These are phyloP conservation scores for Pteropus alecto DNA, from an alignment of 2,113 vertebrate genomes.

Conservation along the genomic window DNA sequence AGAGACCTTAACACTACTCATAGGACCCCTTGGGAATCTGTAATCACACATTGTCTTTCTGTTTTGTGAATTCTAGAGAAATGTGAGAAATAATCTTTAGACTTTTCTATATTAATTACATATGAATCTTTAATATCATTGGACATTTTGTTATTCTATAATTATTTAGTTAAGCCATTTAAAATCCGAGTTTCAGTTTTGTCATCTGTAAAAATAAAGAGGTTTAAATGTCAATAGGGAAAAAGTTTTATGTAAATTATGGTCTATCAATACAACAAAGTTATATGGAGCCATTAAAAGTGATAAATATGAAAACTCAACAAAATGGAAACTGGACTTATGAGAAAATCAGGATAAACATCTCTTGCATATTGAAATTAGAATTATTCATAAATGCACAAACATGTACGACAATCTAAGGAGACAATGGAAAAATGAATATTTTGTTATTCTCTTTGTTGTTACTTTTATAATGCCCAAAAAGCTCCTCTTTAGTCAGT, in stretches of 20 bases:
- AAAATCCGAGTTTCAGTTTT: background rate
- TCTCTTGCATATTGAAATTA: background rate
- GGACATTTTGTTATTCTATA: background rate
- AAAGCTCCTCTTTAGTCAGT: background rate
- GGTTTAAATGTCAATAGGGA: background rate
- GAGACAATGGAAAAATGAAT: background rate
- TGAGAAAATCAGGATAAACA: slow-evolving; percentile 13
- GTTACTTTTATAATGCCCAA: background rate
- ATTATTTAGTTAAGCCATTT: background rate
- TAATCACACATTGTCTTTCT: background rate
- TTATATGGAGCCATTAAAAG: background rate
- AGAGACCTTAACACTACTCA: background rate
- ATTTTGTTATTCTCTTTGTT: background rate
- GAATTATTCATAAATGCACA: background rate
- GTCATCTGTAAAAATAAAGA: background rate
- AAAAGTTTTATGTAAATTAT: background rate
- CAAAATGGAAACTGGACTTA: background rate
- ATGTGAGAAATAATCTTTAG: background rate
- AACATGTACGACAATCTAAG: background rate
- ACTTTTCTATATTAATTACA: slow-evolving; percentile 1
- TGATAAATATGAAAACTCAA: background rate
- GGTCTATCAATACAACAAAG: background rate
- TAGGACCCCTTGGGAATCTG: background rate
- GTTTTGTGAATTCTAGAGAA: background rate
- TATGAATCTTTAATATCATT: background rate